Base-by-base conservation (phyloP, 1,140 invertebrate species). In the Heliconius congener region DNA sequence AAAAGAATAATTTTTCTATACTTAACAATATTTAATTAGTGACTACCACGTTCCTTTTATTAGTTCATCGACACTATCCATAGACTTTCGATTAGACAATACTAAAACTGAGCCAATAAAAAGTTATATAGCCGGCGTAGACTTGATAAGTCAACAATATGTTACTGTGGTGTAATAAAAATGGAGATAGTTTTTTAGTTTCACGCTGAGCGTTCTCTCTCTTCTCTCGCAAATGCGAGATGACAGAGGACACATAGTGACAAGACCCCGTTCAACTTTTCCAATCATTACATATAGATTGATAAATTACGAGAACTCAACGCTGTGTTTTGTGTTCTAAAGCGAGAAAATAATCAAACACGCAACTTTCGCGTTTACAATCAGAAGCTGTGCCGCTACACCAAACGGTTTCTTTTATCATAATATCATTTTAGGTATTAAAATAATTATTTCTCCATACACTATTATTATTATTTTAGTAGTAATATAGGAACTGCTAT, bases 71-170 rank as follows among this genome's bases (percentile, higher is more conserved):
- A 78, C 76, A 57, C 71, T 57, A 23, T 52, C 50, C 60, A 66
- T 66, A 66, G 66, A 52, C 46, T 77, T 78, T 78, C 70, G 76
- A 78, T 78, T 78, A 78, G 76, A 42, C 71, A 71, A 27, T 16
- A 73, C 76, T 73, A 60, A 78, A 78, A 77, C 50, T 39, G 30
- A 78, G 52, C 76, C 71, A 73, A 78, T 78, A 78, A 78, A 78
- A 78, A 39, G 76, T 78, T 78, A 78, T 78, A 30, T 71, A 72
- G 76, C 71, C 71, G 23, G 34, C 71, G 76, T 50, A 73, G 30
- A 73, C 42, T 55, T 46, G 76, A 78, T 73, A 78, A 78, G 52
- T 72, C 76, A 66, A 66, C 60, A 66, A 66, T 66, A 66, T 66
- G 60, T 66, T 18, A 60, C 60, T 66, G 60, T 66, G 60, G 60